phyloP scores from a whole-genome alignment of 2,797 vertebrate genomes.

The Mus minutoides region DNA sequence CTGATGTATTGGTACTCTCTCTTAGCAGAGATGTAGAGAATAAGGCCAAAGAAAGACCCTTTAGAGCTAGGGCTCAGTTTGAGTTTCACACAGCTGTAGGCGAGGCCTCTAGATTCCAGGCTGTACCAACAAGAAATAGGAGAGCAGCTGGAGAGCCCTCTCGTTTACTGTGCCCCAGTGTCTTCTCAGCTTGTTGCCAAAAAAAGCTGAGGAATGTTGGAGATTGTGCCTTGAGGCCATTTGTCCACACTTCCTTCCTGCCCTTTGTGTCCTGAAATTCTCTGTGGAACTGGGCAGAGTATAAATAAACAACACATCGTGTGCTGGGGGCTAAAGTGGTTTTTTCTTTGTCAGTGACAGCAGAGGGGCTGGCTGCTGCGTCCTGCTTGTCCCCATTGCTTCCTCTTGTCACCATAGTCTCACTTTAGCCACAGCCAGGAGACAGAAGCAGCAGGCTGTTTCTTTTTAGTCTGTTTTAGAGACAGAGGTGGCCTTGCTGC shows the following conservation, averaged over 20 bases:
- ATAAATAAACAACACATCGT: not conserved
- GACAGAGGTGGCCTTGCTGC: not conserved
- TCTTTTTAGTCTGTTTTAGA: not conserved
- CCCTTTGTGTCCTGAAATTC: slow-evolving; percentile 9
- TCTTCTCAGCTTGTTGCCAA: not conserved
- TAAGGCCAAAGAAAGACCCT: not conserved
- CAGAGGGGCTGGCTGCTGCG: not conserved
- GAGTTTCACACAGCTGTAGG: not conserved
- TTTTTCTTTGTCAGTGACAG: not conserved
- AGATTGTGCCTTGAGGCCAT: not conserved
- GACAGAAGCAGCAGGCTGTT: not conserved
- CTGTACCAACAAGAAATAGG: not conserved
- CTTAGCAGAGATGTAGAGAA: not conserved
- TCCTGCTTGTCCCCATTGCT: not conserved
- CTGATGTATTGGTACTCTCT: not conserved
- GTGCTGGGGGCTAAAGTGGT: not conserved
- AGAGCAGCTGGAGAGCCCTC: not conserved
- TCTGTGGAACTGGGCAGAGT: not conserved
- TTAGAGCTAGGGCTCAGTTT: not conserved
- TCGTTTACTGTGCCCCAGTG: fast-evolving
- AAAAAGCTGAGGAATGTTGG: not conserved
- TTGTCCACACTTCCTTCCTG: not conserved
- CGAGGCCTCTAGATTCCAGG: not conserved
- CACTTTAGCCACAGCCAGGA: not conserved
- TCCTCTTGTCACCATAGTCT: not conserved